A percentile compares a stretch with the other conserved stretches of the same genome.
Conservation (phyloP, 2,888 invertebrate species). For the Macrosoma leucophasiata region DNA sequence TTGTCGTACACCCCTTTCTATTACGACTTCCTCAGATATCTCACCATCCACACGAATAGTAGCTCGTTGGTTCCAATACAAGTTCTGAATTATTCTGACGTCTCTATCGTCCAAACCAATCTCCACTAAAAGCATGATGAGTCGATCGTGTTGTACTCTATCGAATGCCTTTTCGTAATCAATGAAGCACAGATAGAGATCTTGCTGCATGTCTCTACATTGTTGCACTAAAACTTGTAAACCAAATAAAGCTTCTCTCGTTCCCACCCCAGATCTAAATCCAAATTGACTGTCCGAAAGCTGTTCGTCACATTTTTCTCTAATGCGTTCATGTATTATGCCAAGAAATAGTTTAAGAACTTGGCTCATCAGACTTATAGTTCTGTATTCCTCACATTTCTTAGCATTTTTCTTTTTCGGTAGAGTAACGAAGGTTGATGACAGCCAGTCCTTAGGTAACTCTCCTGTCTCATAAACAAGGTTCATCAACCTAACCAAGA, state of each 20-base stretch:
- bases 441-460: conserved; percentile 11
- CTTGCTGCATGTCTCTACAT: conserved; percentile 19
- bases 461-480: conserved; percentile 8
- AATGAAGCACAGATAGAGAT: conserved; percentile 18
- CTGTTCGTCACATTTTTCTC: conserved; percentile 11
- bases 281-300: conserved; percentile 18
- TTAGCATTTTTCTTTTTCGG: conserved; percentile 18
- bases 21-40: background rate
- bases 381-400: conserved; percentile 16
- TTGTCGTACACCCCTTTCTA: conserved; percentile 10
- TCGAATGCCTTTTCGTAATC: conserved; percentile 19
- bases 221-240: conserved; percentile 19
- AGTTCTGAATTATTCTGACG: conserved; percentile 11
- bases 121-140: conserved; percentile 5
- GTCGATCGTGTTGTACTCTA: conserved; percentile 4
- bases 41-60: conserved; percentile 5
- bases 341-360: conserved; percentile 14
- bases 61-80: conserved; percentile 12
- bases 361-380: conserved; percentile 20
- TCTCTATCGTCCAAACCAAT: conserved; percentile 16
- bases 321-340: conserved; percentile 14
- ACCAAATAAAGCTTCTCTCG: conserved; percentile 19
- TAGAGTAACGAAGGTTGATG: conserved; percentile 18
- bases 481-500: conserved; percentile 4
- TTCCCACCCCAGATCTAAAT: conserved; percentile 16